These are phyloP conservation scores for Halcyon smyrnensis DNA, from an alignment of 2,797 vertebrate genomes.

Conservation along the genomic window DNA sequence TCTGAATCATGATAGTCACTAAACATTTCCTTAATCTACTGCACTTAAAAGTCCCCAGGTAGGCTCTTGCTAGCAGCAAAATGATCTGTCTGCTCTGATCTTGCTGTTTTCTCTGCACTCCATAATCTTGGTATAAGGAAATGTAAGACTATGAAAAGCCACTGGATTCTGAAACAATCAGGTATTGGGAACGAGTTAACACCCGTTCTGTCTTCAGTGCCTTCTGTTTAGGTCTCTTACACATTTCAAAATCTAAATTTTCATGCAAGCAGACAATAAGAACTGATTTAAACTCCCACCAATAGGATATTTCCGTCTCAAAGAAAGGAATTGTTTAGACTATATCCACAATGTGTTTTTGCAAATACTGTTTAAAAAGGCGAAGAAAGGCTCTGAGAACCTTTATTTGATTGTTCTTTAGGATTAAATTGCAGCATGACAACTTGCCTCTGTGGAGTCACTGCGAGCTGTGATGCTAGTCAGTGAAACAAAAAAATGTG, in stretches of 20 bases:
- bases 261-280: neutral
- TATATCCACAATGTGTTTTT: neutral
- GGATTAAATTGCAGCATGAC: neutral
- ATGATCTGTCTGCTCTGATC: neutral
- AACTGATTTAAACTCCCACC: neutral
- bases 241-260: neutral
- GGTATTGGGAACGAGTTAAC: neutral
- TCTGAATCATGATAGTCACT: neutral
- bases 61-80: neutral
- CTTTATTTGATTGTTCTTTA: neutral
- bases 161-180: neutral
- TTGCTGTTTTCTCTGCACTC: neutral
- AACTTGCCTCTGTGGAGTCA: neutral
- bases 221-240: conserved; percentile 9
- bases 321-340: neutral
- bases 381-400: neutral
- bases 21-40: neutral
- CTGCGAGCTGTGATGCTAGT: rapidly evolving
- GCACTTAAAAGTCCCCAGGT: neutral
- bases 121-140: neutral
- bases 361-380: neutral
- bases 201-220: neutral
- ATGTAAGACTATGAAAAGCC: neutral
- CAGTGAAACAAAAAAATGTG: neutral
- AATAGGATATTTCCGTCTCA: neutral